phyloP scores from a whole-genome alignment of 2,888 invertebrate genomes.

The Cataglyphis livida region DNA sequence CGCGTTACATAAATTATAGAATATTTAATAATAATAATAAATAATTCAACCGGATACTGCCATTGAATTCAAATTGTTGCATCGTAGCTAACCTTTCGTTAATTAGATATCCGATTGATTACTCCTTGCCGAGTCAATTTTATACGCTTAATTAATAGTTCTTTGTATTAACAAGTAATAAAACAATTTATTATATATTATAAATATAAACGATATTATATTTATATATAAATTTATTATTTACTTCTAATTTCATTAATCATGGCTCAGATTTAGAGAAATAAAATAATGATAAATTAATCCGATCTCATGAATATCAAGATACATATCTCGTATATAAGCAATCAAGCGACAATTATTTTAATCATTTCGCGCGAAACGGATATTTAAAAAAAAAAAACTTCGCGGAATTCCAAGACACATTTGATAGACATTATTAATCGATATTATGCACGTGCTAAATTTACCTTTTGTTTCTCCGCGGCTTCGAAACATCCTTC shows the following conservation, averaged over 20 bases:
- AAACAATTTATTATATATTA: neutral
- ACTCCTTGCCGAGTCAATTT: neutral
- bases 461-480: constrained; percentile 80
- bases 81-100: neutral
- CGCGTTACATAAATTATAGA: neutral
- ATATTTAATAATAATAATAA: constrained; percentile 14
- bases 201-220: neutral
- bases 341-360: neutral
- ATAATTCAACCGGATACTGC: neutral
- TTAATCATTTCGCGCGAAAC: constrained; percentile 1
- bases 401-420: neutral
- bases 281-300: neutral
- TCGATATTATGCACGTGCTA: neutral
- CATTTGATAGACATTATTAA: neutral
- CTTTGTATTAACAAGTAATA: neutral
- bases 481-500: constrained; percentile 80
- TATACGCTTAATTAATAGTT: neutral
- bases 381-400: neutral
- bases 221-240: constrained; percentile 7
- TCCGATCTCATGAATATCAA: neutral
- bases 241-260: neutral
- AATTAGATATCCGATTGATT: neutral
- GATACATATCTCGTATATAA: neutral
- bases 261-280: neutral
- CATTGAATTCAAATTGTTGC: neutral